phyloP scores from a whole-genome alignment of 2,888 invertebrate genomes.

The Gerosis bhagava region DNA sequence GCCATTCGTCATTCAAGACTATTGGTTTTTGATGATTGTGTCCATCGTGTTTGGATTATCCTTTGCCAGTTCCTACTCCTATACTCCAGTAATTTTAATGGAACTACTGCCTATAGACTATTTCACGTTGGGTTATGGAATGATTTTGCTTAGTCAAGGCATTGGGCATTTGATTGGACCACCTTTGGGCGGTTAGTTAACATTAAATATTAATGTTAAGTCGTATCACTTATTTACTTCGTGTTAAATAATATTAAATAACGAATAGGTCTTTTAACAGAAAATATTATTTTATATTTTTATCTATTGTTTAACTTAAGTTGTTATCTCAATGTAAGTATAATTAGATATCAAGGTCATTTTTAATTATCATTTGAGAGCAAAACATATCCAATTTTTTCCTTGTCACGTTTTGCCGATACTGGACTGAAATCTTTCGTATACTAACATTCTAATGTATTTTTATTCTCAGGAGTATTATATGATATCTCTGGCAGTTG shows the following conservation, averaged over 20 bases:
- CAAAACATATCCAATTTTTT: too few relatives aligned
- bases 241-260: too few relatives aligned
- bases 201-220: neutral
- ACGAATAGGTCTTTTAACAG: neutral
- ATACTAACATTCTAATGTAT: too few relatives aligned
- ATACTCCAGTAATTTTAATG: constrained; percentile 94
- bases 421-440: too few relatives aligned
- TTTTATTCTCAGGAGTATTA: constrained; percentile 49
- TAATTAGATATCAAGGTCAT: too few relatives aligned
- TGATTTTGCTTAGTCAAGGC: constrained; percentile 94
- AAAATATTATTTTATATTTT: too few relatives aligned
- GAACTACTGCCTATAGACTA: constrained; percentile 94
- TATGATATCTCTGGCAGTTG: constrained; percentile 61
- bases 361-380: too few relatives aligned
- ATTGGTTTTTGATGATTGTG: constrained; percentile 65
- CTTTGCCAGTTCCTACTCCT: constrained; percentile 95
- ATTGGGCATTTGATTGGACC: constrained; percentile 97
- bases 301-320: too few relatives aligned
- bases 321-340: too few relatives aligned
- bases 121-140: constrained; percentile 96
- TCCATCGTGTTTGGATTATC: constrained; percentile 92
- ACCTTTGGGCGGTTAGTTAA: constrained; percentile 89
- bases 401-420: too few relatives aligned
- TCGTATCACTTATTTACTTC: too few relatives aligned
- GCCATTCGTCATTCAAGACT: constrained; percentile 78